Evolutionary conservation across 2,797 vertebrate genomes (phyloP), one percentile per base, ranked within the genome.

Genomic region (Dryobates pubescens): DNA sequence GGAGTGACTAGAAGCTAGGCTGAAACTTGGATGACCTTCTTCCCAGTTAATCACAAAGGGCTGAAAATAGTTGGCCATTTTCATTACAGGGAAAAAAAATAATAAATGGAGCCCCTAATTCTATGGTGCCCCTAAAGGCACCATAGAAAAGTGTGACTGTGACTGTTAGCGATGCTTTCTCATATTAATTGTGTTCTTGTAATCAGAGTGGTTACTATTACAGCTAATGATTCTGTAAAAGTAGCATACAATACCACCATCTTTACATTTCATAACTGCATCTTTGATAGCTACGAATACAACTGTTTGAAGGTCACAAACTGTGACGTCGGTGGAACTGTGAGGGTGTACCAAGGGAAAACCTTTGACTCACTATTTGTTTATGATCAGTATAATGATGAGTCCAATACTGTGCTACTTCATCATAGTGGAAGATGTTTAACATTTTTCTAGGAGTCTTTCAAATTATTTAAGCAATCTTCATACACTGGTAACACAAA

Each of bases 301-400:
- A 88, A 68, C 51, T 23, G 69, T 78, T 90, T 0, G 22, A 95
- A 95, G 86, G 88, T 91, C 90, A 96, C 62, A 51, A 79, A 38
- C 12, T 36, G 69, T 91, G 83, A 92, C 4, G 7, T 80, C 83
- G 49, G 69, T 80, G 72, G 71, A 68, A 67, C 56, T 58, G 45
- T 63, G 83, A 93, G 88, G 93, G 91, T 80, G 94, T 93, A 92
- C 69, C 56, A 30, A 36, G 62, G 81, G 93, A 91, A 75, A 88
- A 64, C 30, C 82, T 89, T 94, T 96, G 96, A 93, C 75, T 96
- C 94, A 94, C 12, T 94, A 10, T 94, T 95, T 89, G 79, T 87
- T 89, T 88, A 82, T 34, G 43, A 92, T 58, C 69, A 19, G 34
- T 30, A 20, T 23, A 83, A 81, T 73, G 87, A 95, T 73, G 73